phyloP scores from a whole-genome alignment of 2,797 vertebrate genomes.

The Erpetoichthys calabaricus region DNA sequence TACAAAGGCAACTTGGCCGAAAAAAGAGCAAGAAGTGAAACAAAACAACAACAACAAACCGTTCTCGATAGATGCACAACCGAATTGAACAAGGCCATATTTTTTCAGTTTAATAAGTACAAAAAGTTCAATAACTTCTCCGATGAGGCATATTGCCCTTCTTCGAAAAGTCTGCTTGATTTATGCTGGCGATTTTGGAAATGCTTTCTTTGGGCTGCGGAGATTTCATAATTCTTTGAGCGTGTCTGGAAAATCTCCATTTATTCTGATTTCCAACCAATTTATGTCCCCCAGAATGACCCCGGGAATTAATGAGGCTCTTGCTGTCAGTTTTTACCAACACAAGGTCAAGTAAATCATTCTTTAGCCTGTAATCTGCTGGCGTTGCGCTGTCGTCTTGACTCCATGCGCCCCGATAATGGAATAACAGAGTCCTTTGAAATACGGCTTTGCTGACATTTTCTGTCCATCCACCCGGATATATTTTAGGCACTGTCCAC shows the following conservation, averaged over 20 bases:
- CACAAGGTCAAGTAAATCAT: conserved; percentile 95
- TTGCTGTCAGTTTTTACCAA: conserved; percentile 68
- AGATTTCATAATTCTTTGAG: conserved; percentile 90
- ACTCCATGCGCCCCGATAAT: conserved; percentile 75
- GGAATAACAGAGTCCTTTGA: conserved; percentile 71
- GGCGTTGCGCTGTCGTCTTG: conserved; percentile 49
- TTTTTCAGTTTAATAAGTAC: conserved; percentile 85
- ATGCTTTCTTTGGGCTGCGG: conserved; percentile 66
- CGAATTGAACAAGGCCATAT: conserved; percentile 80
- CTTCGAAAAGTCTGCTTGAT: conserved; percentile 71
- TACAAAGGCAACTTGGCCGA: conserved; percentile 49
- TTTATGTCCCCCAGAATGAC: conserved; percentile 91
- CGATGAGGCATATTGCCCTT: conserved; percentile 77
- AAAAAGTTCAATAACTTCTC: conserved; percentile 79
- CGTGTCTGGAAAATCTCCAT: conserved; percentile 90
- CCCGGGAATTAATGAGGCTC: conserved; percentile 96
- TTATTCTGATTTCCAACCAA: conserved; percentile 78
- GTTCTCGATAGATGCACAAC: conserved; percentile 63
- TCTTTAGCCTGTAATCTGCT: conserved; percentile 57
- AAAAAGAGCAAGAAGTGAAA: conserved; percentile 50
- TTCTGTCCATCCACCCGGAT: conserved; percentile 66
- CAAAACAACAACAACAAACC: conserved; percentile 17
- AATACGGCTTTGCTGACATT: conserved; percentile 80
- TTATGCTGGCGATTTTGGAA: conserved; percentile 76
- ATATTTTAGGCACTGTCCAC: conserved; percentile 68